Evolutionary conservation across 2,113 vertebrate species (phyloP), one percentile per base, ranked within the genome.

Genomic region (Muntiacus muntjak): DNA sequence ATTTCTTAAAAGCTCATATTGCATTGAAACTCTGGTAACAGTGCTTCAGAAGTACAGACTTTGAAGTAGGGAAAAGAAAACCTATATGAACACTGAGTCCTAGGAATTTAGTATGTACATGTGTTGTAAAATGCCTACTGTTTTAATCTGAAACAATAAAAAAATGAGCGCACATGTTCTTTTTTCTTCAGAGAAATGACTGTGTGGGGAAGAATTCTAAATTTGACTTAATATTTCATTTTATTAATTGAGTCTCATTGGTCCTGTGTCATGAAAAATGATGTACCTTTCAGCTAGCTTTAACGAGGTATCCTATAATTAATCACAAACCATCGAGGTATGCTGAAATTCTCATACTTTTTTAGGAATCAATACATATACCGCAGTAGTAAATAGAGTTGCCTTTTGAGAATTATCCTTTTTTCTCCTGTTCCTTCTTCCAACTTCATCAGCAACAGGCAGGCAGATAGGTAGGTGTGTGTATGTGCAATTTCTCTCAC

Each of bases 101-200:
- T 81, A 79, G 54, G 57, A 78, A 23, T 85, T 21, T 54, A 40
- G 23, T 3, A 8, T 7, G 54, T 52, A 36, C 6, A 40, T 78
- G 16, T 33, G 64, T 94, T 94, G 81, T 43, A 67, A 12, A 55
- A 62, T 25, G 50, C 33, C 45, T 62, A 36, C 1, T 13, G 28
- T 88, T 96, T 96, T 95, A 12, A 55, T 67, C 43, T 50, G 89
- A 89, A 94, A 86, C 25, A 91, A 58, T 89, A 52, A 82, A 82
- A 82, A 47, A 92, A 33, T 81, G 1, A 55, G 17, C 52, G 1
- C 62, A 71, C 1, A 3, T 89, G 17, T 52, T 86, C n/a, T 71
- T 67, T 96, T 91, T 43, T 87, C 40, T 62, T 91, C 33, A 57
- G 33, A 92, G 11, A 55, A 87, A 82, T 57, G 11, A 79, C 26